Percentiles rank a stretch among this genome's conserved stretches.
These are phyloP conservation scores for Chromobotia macracanthus DNA, from an alignment of 2,797 vertebrate species.

Conservation along the genomic window DNA sequence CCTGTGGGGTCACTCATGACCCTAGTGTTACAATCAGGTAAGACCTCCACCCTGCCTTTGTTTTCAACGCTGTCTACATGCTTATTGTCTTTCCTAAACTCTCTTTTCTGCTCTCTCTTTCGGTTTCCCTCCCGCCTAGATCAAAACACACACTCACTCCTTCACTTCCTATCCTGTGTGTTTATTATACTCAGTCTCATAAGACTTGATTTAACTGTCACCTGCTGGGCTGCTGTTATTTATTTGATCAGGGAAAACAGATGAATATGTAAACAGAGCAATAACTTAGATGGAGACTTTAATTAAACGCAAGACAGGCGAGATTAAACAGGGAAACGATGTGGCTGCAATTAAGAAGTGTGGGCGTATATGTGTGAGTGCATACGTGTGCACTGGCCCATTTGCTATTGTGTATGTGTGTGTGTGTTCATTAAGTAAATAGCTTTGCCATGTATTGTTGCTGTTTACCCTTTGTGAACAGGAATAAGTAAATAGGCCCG, in stretches of 20 bases:
- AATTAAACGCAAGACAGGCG: slow-evolving; percentile 81
- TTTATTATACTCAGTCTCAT: slow-evolving; percentile 51
- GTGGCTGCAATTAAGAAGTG: slow-evolving; percentile 76
- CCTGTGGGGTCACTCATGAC: slow-evolving; percentile 92
- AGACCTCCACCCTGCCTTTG: not conserved
- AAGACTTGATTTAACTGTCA: slow-evolving; percentile 76
- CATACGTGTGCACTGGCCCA: slow-evolving; percentile 44
- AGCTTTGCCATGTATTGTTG: slow-evolving; percentile 13
- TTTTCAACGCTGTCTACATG: slow-evolving; percentile 47
- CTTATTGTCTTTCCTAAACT: slow-evolving; percentile 9
- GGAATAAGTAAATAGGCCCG: slow-evolving; percentile 1
- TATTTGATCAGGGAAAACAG: slow-evolving; percentile 79
- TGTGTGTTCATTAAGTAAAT: slow-evolving; percentile 29
- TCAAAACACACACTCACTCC: slow-evolving; percentile 36
- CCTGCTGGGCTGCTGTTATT: slow-evolving; percentile 76
- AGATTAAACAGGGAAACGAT: slow-evolving; percentile 77
- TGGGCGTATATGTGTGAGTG: slow-evolving; percentile 38
- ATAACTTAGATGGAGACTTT: slow-evolving; percentile 81
- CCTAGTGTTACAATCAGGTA: slow-evolving; percentile 90
- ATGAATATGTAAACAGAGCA: slow-evolving; percentile 83
- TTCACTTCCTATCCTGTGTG: slow-evolving; percentile 33
- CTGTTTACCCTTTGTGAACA: not conserved
- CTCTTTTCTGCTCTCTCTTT: slow-evolving; percentile 29
- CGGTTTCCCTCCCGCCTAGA: slow-evolving; percentile 32
- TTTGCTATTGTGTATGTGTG: slow-evolving; percentile 30